Evolutionary conservation across 2,797 vertebrate species (phyloP), one percentile per base, ranked within the genome.

Genomic region (Aphelocoma californica): DNA sequence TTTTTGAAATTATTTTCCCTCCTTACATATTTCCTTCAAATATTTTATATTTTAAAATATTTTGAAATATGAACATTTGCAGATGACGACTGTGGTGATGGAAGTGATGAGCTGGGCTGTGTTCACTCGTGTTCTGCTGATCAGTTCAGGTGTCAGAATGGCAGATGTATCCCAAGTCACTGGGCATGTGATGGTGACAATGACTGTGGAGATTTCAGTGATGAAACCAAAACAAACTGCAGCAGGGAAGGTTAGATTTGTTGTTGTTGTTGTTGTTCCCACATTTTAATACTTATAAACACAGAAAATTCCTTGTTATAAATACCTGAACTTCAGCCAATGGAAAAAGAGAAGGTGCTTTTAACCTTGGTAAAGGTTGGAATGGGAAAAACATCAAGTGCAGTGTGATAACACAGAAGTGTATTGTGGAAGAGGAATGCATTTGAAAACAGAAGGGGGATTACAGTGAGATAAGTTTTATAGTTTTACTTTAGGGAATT

Each of bases 61-160:
- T 24, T n/a, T 7, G 0, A 38, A 42, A 13, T 15, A 6, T 2
- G 18, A 5, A 18, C 81, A 20, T 56, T 95, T 97, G 17, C 92
- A 99, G 99, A 99, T 67, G 98, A 99, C 1, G 99, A 99, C 98
- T 99, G 99, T n/a, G 99, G 99, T 1, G 99, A 99, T 6, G 98
- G 98, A 36, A 99, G 99, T 31, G 99, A 99, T 77, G 99, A 99
- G 86, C 93, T 89, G 9, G 98, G 98, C 88, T 99, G 99, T 45
- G 50, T 98, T 62, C 98, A 98, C 90, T 98, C 98, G 2, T 99
- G 99, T 92, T 98, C 98, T 81, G 98, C 98, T 56, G 96, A 97
- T 31, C 99, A 99, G 91, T 99, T 99, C 98, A 98, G 98, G 88
- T 99, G 99, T 90, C 97, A 96, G 32, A 99, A 97, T 23, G 99